Evolutionary conservation across 2,113 vertebrate genomes (phyloP), one percentile per base, ranked within the genome.

Genomic region (Engystomops pustulosus): DNA sequence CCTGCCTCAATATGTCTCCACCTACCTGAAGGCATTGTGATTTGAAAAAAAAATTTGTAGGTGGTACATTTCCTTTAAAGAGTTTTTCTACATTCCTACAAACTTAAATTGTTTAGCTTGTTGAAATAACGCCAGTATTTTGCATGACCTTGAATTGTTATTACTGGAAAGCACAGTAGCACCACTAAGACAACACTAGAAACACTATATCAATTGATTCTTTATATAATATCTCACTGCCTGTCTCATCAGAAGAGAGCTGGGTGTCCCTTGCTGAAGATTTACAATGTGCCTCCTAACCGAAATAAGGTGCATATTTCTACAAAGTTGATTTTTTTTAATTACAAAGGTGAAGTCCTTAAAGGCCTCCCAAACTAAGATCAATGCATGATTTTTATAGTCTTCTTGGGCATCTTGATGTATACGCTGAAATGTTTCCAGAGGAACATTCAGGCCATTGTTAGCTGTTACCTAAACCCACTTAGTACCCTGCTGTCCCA

Each of bases 401-500:
- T 18, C 17, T 3, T 34, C 62, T 10, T 41, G 69, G 45, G 38
- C 68, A 27, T 38, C 51, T 58, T 60, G 36, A 71, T 44, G n/a
- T 81, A 30, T 44, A 25, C 15, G 30, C 38, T 49, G 41, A 81
- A 71, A 32, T 18, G 67, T 41, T 72, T 55, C 30, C 65, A 49
- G 70, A n/a, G 14, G 36, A 67, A 67, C 81, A 76, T 76, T 65
- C 14, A 76, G 34, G 20, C 34, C 55, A 44, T 85, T 85, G 74
- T 79, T 23, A 79, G 62, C 32, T 14, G 74, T 55, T 85, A 85
- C 49, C 83, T 79, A 85, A 85, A 25, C 62, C 62, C 74, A 85
- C 75, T 85, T 85, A 85, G 74, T 32, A 70, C 83, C 83, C 83
- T 85, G 74, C 74, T 79, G 62, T 69, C 65, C 83, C 83, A 85